phyloP scores from a whole-genome alignment of 2,113 vertebrate species.

The Mormyrus iriodes region DNA sequence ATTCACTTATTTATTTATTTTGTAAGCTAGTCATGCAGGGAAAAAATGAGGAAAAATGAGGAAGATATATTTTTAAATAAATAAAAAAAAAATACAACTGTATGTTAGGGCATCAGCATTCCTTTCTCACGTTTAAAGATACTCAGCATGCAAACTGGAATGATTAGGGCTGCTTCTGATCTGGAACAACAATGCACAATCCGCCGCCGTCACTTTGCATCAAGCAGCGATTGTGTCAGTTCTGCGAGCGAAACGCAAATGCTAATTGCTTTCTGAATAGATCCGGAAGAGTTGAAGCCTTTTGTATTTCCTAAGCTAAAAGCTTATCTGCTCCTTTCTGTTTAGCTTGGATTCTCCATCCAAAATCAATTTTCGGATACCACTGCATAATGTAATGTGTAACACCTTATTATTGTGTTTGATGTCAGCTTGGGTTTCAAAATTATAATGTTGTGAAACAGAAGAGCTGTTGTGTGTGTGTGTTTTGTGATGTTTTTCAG shows the following conservation, averaged over 20 bases:
- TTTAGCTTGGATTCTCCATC: neutral
- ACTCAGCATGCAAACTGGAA: constrained; percentile 1
- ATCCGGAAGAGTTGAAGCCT: constrained; percentile 9
- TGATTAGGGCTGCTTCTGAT: neutral
- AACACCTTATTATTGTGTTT: neutral
- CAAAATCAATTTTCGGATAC: constrained; percentile 2
- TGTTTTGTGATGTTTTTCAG: neutral
- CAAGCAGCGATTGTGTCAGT: neutral
- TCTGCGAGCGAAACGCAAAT: neutral
- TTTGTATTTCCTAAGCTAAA: neutral
- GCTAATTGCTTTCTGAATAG: neutral
- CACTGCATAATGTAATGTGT: neutral
- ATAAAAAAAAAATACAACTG: constrained; percentile 30
- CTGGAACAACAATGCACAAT: neutral
- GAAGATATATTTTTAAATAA: neutral
- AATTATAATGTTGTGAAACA: neutral
- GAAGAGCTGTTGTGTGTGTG: neutral
- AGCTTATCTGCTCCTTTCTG: neutral
- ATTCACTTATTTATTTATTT: constrained; percentile 54
- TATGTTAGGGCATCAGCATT: constrained; percentile 60
- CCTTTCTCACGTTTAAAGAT: constrained; percentile 49
- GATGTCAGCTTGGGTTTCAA: neutral
- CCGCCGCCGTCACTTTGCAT: neutral
- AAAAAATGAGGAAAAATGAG: neutral
- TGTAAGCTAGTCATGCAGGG: constrained; percentile 58